Conservation (phyloP, 2,888 invertebrate species). For the Vandiemenella viatica region DNA sequence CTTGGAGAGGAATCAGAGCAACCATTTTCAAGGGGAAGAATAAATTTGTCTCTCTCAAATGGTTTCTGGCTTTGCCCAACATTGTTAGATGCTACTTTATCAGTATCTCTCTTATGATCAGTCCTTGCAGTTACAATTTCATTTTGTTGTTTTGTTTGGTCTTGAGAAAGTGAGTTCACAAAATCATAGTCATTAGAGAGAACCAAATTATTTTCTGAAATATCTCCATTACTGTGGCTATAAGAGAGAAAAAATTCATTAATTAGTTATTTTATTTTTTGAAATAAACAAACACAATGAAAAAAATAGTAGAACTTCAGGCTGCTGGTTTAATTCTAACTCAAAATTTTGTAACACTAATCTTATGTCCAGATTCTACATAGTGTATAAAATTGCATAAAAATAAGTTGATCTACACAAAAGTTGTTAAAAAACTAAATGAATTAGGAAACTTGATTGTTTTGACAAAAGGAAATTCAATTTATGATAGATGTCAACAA, state of each 20-base stretch:
- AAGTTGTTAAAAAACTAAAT: no score
- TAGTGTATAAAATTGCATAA: no score
- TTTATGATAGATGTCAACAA: no score
- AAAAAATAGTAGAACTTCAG: not conserved
- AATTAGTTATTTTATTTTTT: not conserved
- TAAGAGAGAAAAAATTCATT: constrained; percentile 15
- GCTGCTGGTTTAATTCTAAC: not conserved
- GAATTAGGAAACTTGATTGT: no score
- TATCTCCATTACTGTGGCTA: constrained; percentile 24
- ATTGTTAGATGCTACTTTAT: not conserved
- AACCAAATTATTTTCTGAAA: constrained; percentile 34
- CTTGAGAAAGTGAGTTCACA: constrained; percentile 21
- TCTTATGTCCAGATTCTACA: no score
- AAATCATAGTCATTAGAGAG: constrained; percentile 32
- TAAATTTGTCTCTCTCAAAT: constrained; percentile 10
- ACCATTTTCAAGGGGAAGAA: constrained; percentile 10
- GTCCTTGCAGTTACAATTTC: not conserved
- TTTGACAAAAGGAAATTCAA: no score
- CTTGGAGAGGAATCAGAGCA: not conserved
- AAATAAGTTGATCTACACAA: no score
- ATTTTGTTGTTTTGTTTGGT: not conserved
- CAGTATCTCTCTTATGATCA: not conserved
- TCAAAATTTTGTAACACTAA: not conserved
- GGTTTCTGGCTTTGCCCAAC: not conserved
- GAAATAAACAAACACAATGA: not conserved